These are phyloP conservation scores for Lysandra coridon DNA, from an alignment of 2,888 invertebrate species.

Conservation along the genomic window DNA sequence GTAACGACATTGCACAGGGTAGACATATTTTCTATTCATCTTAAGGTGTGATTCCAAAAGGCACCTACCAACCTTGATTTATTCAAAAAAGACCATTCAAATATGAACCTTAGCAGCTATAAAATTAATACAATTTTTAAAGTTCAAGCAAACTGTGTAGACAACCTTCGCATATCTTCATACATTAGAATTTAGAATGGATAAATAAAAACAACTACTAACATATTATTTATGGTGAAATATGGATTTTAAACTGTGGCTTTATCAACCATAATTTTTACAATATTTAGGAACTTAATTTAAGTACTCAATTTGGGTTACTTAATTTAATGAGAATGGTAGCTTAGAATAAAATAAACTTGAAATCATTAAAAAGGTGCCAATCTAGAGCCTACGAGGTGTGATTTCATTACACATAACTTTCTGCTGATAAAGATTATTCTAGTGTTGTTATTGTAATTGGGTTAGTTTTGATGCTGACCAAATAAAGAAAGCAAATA, in stretches of 20 bases:
- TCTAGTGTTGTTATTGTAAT: slow-evolving; percentile 53
- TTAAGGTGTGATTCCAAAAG: slow-evolving; percentile 8
- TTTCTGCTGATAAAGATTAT: slow-evolving; percentile 42
- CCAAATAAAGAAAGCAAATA: slow-evolving; percentile 58
- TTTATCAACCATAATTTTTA: neutral
- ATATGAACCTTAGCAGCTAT: slow-evolving; percentile 35
- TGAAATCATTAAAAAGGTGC: slow-evolving; percentile 55
- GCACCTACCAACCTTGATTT: slow-evolving; percentile 27
- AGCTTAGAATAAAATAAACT: slow-evolving; percentile 28
- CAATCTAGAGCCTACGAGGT: slow-evolving; percentile 61
- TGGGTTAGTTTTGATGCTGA: slow-evolving; percentile 62
- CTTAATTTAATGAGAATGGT: slow-evolving; percentile 31
- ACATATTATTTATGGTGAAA: slow-evolving; percentile 5
- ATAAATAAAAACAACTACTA: slow-evolving; percentile 37
- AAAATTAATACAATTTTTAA: slow-evolving; percentile 21
- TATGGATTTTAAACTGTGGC: neutral
- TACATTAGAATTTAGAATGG: slow-evolving; percentile 41
- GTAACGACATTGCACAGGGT: slow-evolving; percentile 20
- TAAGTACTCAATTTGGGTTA: neutral
- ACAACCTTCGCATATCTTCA: slow-evolving; percentile 59
- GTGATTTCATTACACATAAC: slow-evolving; percentile 49
- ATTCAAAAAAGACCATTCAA: slow-evolving; percentile 34
- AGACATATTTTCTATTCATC: slow-evolving; percentile 26
- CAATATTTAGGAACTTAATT: neutral
- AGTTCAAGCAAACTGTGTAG: slow-evolving; percentile 32